Percentiles rank a stretch among this genome's conserved stretches.
phyloP scores from a whole-genome alignment of 1,140 invertebrate species.

The Drosophila melanica region DNA sequence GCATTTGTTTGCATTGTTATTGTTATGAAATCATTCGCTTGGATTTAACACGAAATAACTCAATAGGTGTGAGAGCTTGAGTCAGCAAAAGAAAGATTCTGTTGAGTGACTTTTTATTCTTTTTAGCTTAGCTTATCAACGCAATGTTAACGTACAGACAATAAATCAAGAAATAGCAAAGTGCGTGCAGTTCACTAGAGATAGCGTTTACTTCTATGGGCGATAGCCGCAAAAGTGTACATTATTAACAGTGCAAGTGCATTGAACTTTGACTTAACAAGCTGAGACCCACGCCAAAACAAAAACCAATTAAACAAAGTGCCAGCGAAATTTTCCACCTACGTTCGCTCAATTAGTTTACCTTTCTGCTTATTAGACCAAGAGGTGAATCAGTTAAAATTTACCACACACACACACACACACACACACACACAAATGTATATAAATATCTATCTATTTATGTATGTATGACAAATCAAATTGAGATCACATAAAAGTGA shows the following conservation, averaged over 20 bases:
- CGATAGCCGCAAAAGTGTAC: background rate
- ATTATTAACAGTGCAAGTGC: slow-evolving; percentile 25
- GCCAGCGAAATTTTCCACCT: slow-evolving; percentile 40
- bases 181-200: slow-evolving; percentile 13
- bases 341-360: slow-evolving; percentile 33
- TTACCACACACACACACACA: background rate
- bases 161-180: slow-evolving; percentile 31
- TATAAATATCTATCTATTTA: too few relatives aligned
- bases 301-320: slow-evolving; percentile 17
- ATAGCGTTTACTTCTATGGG: slow-evolving; percentile 32
- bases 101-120: slow-evolving; percentile 10
- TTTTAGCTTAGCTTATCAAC: slow-evolving; percentile 21
- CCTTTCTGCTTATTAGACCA: slow-evolving; percentile 30
- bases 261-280: slow-evolving; percentile 35
- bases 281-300: slow-evolving; percentile 25
- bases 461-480: slow-evolving; percentile 42
- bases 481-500: slow-evolving; percentile 53
- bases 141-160: background rate
- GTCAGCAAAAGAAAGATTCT: background rate
- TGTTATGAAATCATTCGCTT: slow-evolving; percentile 44
- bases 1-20: slow-evolving; percentile 31
- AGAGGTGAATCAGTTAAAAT: slow-evolving; percentile 21
- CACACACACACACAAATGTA: background rate
- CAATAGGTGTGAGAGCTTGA: slow-evolving; percentile 6
- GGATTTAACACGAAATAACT: slow-evolving; percentile 27